Evolutionary conservation across 2,888 invertebrate genomes (phyloP).

Genomic region (Tachystola acroxantha): DNA sequence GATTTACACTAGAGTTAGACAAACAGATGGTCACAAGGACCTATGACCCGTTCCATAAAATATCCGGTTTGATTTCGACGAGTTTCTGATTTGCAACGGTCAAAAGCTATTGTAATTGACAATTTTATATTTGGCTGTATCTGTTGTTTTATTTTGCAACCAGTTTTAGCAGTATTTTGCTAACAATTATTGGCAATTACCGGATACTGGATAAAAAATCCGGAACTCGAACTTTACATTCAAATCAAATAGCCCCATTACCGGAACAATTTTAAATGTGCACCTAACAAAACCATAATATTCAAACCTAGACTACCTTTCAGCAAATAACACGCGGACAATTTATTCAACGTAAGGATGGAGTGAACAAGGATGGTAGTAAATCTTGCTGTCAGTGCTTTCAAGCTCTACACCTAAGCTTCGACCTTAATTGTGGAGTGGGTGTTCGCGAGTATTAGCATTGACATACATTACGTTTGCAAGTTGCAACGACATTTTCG

Average conservation of each 20-base stretch:
- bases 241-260: no score
- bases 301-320: conserved; percentile 10
- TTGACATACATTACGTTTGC: conserved; percentile 60
- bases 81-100: not conserved
- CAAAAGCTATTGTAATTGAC: not conserved
- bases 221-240: no score
- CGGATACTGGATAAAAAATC: no score
- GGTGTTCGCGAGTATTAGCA: conserved; percentile 59
- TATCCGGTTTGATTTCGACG: conserved; percentile 2
- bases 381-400: conserved; percentile 42
- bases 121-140: not conserved
- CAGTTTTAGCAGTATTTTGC: no score
- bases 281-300: conserved; percentile 2
- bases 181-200: no score
- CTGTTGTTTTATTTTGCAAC: no score
- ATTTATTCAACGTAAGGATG: conserved; percentile 17
- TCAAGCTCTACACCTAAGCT: conserved; percentile 41
- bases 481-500: conserved; percentile 48
- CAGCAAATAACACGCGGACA: conserved; percentile 6
- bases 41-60: conserved; percentile 9
- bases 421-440: conserved; percentile 51
- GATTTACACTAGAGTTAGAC: conserved; percentile 3
- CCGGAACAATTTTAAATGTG: no score
- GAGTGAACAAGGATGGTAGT: conserved; percentile 25
- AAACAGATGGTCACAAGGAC: conserved; percentile 7